Evolutionary conservation across 2,888 invertebrate genomes (phyloP), one percentile per base, ranked within the genome.

Genomic region (Ophioninae sp.): DNA sequence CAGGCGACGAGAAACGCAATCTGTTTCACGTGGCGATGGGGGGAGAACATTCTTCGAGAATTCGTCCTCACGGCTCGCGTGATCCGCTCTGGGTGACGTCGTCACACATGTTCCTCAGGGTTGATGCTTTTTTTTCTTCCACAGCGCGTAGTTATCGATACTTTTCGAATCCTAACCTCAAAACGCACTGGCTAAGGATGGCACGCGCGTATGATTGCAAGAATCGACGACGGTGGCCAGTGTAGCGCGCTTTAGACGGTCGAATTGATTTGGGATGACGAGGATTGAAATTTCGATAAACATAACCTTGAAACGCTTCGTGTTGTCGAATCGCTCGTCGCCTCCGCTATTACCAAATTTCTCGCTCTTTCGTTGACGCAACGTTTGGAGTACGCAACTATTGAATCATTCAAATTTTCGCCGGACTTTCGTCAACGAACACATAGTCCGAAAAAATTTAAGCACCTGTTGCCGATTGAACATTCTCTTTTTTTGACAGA

Each of bases 1-100:
- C 90, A 91, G 83, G 93, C 83, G 21, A 90, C 82, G 74, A 90
- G 85, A 81, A 93, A 87, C 74, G 89, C 89, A 84, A 92, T 87
- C 85, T 91, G 91, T 88, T 92, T 93, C 90, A 93, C 91, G 88
- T 90, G 93, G 81, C 91, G 89, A 79, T 90, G 91, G 81, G 90
- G 90, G 62, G 92, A 57, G 80, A 91, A 85, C 91, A 92, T 92
- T 72, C 41, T 57, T 44, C 59, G 6, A 65, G 57, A 64, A 8
- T 30, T 62, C 30, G 7, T 8, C 23, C 23, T 62, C 10, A 62
- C 62, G 23, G 50, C 13, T 59, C n/a, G 17, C 17, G 8, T 8
- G 17, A 30, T 10, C 7, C 7, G 0, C 3, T 72, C 37, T 8
- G 5, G 17, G 6, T 61, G 17, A 61, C 23, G n/a, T 17, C 7